These are phyloP conservation scores for Horisme vitalbata DNA, from an alignment of 2,888 invertebrate genomes.

Conservation along the genomic window DNA sequence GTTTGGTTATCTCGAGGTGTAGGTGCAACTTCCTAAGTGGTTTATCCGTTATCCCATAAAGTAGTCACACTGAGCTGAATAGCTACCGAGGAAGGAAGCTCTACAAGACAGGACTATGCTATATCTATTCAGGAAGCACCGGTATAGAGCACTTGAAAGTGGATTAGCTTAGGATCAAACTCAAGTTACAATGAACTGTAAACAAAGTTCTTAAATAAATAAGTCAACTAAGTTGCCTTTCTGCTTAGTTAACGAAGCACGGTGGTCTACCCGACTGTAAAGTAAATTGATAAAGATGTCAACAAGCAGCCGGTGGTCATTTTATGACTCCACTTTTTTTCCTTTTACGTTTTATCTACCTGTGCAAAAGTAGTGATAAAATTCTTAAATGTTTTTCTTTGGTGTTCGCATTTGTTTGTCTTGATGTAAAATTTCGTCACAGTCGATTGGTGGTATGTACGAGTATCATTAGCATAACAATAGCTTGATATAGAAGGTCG, in stretches of 20 bases:
- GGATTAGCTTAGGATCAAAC: slow-evolving; percentile 62
- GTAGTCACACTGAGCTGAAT: slow-evolving; percentile 39
- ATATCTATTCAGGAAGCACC: slow-evolving; percentile 74
- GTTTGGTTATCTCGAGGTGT: slow-evolving; percentile 37
- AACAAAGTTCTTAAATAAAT: slow-evolving; percentile 38
- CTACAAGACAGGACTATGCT: slow-evolving; percentile 61
- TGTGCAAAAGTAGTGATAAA: too few relatives aligned
- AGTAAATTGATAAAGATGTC: slow-evolving; percentile 37
- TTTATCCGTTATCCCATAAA: slow-evolving; percentile 62
- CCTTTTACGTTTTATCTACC: too few relatives aligned
- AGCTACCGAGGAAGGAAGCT: slow-evolving; percentile 72
- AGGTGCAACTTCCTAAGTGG: slow-evolving; percentile 65
- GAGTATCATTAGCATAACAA: slow-evolving; percentile 72
- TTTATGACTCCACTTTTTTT: slow-evolving; percentile 36
- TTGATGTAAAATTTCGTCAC: slow-evolving; percentile 42
- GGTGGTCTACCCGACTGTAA: slow-evolving; percentile 52
- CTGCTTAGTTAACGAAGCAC: slow-evolving; percentile 34
- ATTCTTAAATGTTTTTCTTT: neutral
- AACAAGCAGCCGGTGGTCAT: slow-evolving; percentile 32
- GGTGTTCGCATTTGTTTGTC: slow-evolving; percentile 26
- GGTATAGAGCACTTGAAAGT: slow-evolving; percentile 56
- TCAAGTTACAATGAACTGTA: slow-evolving; percentile 57
- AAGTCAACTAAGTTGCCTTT: slow-evolving; percentile 22
- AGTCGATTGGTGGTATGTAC: slow-evolving; percentile 57
- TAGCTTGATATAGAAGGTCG: slow-evolving; percentile 63